Percentiles rank a stretch among this genome's conserved stretches.
Evolutionary conservation across 2,888 invertebrate genomes (phyloP).

Genomic region (Arrhopalites spinosus): DNA sequence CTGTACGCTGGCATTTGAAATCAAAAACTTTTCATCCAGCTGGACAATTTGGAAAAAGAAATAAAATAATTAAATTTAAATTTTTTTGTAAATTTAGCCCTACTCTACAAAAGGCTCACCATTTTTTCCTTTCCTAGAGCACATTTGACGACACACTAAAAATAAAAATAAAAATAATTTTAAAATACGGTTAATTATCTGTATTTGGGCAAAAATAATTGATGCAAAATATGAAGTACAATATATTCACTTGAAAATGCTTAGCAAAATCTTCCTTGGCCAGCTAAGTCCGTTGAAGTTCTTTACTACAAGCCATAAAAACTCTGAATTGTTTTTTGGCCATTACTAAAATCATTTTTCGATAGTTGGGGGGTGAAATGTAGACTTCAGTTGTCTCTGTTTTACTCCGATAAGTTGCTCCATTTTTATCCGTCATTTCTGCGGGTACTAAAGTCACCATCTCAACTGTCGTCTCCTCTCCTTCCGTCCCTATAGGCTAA

Average conservation of each 20-base stretch:
- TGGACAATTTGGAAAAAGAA: not conserved
- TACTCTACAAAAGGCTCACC: too few relatives aligned
- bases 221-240: not conserved
- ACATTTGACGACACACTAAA: conserved; percentile 2
- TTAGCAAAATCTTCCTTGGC: not conserved
- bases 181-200: not conserved
- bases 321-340: not conserved
- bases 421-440: too few relatives aligned
- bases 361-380: not conserved
- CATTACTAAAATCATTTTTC: not conserved
- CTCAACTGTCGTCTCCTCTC: too few relatives aligned
- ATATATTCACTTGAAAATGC: not conserved
- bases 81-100: too few relatives aligned
- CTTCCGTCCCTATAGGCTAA: too few relatives aligned
- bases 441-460: too few relatives aligned
- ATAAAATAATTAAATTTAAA: too few relatives aligned
- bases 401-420: too few relatives aligned
- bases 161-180: not conserved
- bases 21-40: not conserved
- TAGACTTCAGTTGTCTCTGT: too few relatives aligned
- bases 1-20: not conserved
- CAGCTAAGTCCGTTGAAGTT: not conserved
- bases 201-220: not conserved
- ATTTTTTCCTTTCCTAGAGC: not conserved
- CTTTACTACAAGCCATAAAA: not conserved